Evolutionary conservation across 2,113 vertebrate species (phyloP).

Genomic region (Rhipidura dahli): DNA sequence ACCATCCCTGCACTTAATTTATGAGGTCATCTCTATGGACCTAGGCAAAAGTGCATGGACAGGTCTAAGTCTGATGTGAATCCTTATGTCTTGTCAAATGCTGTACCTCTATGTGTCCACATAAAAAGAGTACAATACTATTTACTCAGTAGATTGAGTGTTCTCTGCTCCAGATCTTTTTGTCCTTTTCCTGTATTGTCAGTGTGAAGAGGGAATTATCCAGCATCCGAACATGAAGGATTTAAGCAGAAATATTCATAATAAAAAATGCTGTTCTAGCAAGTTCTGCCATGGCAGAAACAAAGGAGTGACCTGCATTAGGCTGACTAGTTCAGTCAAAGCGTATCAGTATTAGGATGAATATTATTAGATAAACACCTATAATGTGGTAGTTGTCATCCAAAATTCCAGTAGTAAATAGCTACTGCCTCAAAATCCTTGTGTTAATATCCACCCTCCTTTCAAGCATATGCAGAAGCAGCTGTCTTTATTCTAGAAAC

Average conservation of each 20-base stretch:
- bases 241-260: constrained; percentile 6
- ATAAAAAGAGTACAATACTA: not conserved
- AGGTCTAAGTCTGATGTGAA: not conserved
- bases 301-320: not conserved
- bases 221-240: not conserved
- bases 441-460: not conserved
- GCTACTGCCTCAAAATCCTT: not conserved
- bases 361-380: not conserved
- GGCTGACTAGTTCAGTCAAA: constrained; percentile 4
- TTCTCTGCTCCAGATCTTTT: not conserved
- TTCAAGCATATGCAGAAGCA: not conserved
- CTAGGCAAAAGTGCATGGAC: not conserved
- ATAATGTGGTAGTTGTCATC: not conserved
- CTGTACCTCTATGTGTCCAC: not conserved
- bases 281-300: not conserved
- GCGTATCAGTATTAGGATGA: not conserved
- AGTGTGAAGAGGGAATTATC: not conserved
- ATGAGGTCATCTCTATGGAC: not conserved
- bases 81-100: not conserved
- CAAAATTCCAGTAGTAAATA: not conserved
- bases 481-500: not conserved
- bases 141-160: not conserved
- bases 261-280: not conserved
- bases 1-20: not conserved
- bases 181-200: not conserved